Evolutionary conservation across 2,888 invertebrate genomes (phyloP).

Genomic region (Imbricaverruca yamaguchii): DNA sequence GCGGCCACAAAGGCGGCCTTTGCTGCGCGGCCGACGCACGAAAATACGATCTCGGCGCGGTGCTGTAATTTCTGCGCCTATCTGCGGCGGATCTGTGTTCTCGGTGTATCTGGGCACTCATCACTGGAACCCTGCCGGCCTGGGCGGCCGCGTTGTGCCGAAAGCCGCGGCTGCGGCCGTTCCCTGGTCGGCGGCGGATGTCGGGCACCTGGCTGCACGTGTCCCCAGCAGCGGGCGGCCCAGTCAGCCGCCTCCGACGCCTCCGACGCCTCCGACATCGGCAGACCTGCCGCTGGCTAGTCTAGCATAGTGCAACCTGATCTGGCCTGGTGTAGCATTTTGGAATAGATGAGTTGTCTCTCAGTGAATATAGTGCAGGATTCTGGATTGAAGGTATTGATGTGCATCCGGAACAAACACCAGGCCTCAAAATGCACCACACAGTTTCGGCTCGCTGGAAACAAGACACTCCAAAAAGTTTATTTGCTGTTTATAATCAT

Average conservation of each 20-base stretch:
- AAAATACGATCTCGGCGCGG: not conserved
- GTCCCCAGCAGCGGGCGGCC: not conserved
- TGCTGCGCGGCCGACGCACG: not conserved
- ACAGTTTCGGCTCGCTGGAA: too few species aligned
- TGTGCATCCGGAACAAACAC: too few species aligned
- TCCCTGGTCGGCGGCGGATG: not conserved
- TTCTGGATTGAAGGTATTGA: too few species aligned
- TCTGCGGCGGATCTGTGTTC: not conserved
- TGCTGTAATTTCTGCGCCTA: slow-evolving; percentile 7
- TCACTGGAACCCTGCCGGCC: not conserved
- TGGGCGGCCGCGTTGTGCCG: not conserved
- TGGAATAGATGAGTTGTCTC: too few species aligned
- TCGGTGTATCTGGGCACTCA: not conserved
- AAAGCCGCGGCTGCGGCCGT: not conserved
- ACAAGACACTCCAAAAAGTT: too few species aligned
- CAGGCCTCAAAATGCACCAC: too few species aligned
- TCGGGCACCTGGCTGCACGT: not conserved
- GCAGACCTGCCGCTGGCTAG: too few species aligned
- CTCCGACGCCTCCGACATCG: too few species aligned
- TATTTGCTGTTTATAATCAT: too few species aligned
- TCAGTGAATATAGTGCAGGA: too few species aligned
- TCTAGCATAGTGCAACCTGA: too few species aligned
- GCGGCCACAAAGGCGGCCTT: not conserved
- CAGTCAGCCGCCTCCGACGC: not conserved
- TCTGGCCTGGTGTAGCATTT: too few species aligned